A percentile compares a stretch with the other conserved stretches of the same genome.
Conservation (phyloP, 2,797 vertebrate species). For the Smutsia gigantea region DNA sequence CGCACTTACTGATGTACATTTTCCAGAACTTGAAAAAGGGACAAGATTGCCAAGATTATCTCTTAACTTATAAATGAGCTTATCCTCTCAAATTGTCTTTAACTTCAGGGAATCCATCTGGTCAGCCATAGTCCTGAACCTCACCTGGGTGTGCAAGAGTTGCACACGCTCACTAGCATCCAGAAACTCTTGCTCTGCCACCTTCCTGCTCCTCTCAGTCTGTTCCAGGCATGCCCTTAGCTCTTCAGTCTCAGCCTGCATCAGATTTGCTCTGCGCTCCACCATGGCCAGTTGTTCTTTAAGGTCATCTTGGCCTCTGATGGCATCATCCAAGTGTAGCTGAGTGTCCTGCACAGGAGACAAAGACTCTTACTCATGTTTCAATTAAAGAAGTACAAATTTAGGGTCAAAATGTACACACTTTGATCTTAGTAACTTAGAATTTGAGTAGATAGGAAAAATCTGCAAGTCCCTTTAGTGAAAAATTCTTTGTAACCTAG, state of each 20-base stretch:
- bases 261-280: conserved; percentile 86
- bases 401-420: background rate
- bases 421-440: background rate
- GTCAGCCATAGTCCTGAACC: background rate
- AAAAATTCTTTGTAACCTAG: background rate
- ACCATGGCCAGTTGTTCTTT: conserved; percentile 89
- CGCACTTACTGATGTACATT: background rate
- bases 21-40: background rate
- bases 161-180: conserved; percentile 87
- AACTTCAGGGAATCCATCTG: background rate
- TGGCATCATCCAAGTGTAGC: conserved; percentile 85
- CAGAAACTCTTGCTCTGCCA: conserved; percentile 88
- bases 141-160: conserved; percentile 88
- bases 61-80: background rate
- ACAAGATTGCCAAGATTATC: background rate
- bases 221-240: conserved; percentile 86
- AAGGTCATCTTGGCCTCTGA: conserved; percentile 86
- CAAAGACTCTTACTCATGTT: conserved; percentile 24
- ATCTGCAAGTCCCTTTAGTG: background rate
- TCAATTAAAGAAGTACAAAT: conserved; percentile 23
- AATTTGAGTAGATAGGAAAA: background rate
- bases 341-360: conserved; percentile 83
- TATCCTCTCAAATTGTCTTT: background rate
- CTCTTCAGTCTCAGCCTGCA: conserved; percentile 88
- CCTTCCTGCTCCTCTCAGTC: conserved; percentile 85